Conservation (phyloP, 2,113 vertebrate genomes). For the Pimephales promelas region DNA sequence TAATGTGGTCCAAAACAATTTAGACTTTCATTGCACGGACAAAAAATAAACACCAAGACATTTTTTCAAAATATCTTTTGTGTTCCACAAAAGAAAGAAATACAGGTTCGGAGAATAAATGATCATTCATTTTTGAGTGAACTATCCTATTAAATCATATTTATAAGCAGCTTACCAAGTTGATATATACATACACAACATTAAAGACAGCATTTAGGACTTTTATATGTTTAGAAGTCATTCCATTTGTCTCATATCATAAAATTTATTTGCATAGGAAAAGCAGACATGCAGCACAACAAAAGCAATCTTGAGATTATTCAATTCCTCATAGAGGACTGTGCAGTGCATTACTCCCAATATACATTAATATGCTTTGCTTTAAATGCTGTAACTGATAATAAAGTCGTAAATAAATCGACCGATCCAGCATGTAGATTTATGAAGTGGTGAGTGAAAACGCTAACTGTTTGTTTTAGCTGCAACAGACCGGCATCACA, state of each 20-base stretch:
- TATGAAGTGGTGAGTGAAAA: not conserved
- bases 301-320: conserved; percentile 48
- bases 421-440: not conserved
- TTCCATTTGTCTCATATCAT: not conserved
- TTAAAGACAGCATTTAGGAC: conserved; percentile 40
- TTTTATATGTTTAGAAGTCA: not conserved
- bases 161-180: conserved; percentile 41
- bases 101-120: not conserved
- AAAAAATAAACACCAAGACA: no score
- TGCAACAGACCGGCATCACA: conserved; percentile 8
- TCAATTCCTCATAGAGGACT: conserved; percentile 36
- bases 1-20: not conserved
- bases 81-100: not conserved
- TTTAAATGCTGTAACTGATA: not conserved
- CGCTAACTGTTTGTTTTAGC: not conserved
- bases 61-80: no score
- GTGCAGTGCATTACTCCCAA: conserved; percentile 21
- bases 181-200: not conserved
- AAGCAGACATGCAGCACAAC: conserved; percentile 52
- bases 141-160: not conserved
- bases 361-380: conserved; percentile 17
- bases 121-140: not conserved
- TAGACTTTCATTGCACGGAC: not conserved
- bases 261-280: conserved; percentile 53
- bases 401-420: not conserved